Base-by-base conservation (phyloP, 2,113 vertebrate genomes). In the Amphiprion percula region DNA sequence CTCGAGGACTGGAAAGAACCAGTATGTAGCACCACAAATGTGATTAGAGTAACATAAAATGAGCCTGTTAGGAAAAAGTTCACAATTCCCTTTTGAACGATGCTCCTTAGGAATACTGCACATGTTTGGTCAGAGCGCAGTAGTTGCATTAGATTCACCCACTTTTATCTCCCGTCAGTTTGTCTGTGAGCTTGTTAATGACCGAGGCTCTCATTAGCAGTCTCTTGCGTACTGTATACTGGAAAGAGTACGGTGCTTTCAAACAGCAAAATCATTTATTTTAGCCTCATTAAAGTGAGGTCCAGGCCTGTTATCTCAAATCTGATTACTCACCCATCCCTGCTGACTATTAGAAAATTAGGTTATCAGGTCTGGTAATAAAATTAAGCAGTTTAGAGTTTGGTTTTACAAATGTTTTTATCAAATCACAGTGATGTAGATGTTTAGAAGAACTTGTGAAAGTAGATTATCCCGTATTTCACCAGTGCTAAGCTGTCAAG, bases 221-320 rank as follows among this genome's bases (percentile, higher is more conserved):
- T 77, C 54, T 53, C 62, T 67, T 54, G 54, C 30, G 59, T 19
- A 23, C 46, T 19, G 28, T 61, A 50, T 17, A 30, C 63, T 28
- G 54, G 53, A 56, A 53, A 52, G 28, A 44, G 6, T 1, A 10
- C 0, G 8, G 28, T 3, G 30, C 53, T 64, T 69, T 44, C 64
- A 69, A 71, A 85, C 56, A 39, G 73, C 41, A 56, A 49, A 58
- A 56, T 82, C 44, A 53, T 82, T 87, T 44, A 66, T 82, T 84
- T 70, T 55, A 58, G 58, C 50, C 66, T 79, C 68, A 55, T 85
- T 80, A 83, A 71, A 53, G 26, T 19, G 11, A 47, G 39, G 53
- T 56, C 52, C 61, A 52, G n/a, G 46, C 41, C 54, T 17, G 49
- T 77, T 77, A 61, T 56, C 76, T 71, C 49, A 44, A 54, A 75